These are phyloP conservation scores for Malthinus flaveolus DNA, from an alignment of 2,888 invertebrate species.

Conservation along the genomic window DNA sequence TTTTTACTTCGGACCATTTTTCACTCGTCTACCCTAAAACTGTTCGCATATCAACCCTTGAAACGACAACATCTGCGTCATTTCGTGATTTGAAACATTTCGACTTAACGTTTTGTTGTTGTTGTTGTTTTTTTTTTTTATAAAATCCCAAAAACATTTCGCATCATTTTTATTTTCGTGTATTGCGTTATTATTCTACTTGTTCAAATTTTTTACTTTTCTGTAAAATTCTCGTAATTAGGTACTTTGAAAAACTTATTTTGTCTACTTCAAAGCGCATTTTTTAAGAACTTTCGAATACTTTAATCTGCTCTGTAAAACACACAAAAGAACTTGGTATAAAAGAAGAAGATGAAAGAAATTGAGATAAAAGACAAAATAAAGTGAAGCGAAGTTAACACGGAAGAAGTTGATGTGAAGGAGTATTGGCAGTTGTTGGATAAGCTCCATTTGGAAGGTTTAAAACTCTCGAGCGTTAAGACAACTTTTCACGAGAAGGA, in stretches of 20 bases:
- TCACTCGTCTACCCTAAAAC: no score
- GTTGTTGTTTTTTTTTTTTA: no score
- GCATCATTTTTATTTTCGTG: no score
- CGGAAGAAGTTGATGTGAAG: conserved; percentile 23
- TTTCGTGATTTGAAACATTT: no score
- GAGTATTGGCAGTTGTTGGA: conserved; percentile 28
- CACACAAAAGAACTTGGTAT: conserved; percentile 19
- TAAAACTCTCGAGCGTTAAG: conserved; percentile 23
- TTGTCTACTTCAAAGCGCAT: conserved; percentile 1
- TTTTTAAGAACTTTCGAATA: conserved; percentile 8
- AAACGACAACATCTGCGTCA: no score
- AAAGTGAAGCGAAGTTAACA: conserved; percentile 23
- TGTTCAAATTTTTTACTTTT: neutral
- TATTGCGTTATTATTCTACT: neutral
- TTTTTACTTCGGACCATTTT: no score
- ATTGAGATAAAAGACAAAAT: conserved; percentile 26
- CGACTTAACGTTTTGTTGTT: no score
- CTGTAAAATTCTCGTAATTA: neutral
- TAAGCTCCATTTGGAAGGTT: conserved; percentile 27
- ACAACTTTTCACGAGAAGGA: conserved; percentile 26
- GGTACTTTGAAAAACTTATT: conserved; percentile 2
- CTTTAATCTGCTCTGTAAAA: conserved; percentile 13
- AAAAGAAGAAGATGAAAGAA: conserved; percentile 21
- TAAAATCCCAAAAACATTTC: no score
- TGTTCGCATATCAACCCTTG: no score